Conservation (phyloP, 2,113 vertebrate species). For the Percina caprodes region DNA sequence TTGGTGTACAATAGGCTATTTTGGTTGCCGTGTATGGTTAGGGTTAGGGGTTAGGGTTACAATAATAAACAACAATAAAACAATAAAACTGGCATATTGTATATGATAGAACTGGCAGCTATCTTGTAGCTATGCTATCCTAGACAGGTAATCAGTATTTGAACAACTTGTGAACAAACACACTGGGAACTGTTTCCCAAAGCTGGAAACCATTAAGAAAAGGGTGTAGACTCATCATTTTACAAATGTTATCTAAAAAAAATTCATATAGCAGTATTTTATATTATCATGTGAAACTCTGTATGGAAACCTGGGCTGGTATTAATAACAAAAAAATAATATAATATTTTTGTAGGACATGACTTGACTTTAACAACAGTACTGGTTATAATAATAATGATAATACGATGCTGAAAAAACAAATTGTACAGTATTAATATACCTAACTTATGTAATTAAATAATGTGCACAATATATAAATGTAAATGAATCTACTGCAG, state of each 20-base stretch:
- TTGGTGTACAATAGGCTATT: background rate
- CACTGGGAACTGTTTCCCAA: background rate
- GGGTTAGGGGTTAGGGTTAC: no score
- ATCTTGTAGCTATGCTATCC: background rate
- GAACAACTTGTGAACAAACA: background rate
- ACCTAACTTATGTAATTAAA: background rate
- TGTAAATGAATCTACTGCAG: no score
- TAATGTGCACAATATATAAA: background rate
- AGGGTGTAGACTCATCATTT: no score
- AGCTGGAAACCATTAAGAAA: background rate
- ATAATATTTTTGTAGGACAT: background rate
- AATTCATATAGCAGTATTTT: background rate
- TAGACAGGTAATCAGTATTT: background rate
- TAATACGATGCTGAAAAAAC: background rate
- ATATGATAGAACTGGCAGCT: background rate
- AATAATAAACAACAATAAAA: no score
- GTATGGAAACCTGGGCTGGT: background rate
- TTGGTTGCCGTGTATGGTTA: slow-evolving; percentile 20
- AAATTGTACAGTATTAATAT: background rate
- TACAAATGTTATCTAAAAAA: background rate
- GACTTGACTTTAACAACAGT: background rate
- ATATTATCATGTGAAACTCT: background rate
- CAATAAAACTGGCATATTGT: background rate
- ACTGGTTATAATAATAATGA: background rate
- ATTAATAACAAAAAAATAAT: background rate